These are phyloP conservation scores for Drosophila bifasciata DNA, from an alignment of 1,140 invertebrate species.

Conservation along the genomic window DNA sequence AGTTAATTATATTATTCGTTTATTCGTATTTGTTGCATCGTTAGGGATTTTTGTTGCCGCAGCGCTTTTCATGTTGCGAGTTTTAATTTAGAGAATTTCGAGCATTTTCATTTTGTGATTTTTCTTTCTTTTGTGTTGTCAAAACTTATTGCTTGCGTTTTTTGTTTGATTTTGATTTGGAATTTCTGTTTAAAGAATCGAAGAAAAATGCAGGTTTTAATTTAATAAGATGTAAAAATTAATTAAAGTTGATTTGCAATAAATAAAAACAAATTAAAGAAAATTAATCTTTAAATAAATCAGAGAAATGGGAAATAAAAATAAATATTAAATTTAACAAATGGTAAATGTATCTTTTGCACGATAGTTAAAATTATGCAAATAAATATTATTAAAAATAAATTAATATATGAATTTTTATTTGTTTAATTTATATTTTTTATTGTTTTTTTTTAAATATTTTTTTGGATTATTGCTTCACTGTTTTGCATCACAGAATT, in stretches of 20 bases:
- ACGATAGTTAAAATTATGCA: background rate
- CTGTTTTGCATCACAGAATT: too few species aligned
- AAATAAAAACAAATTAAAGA: background rate
- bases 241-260: background rate
- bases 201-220: background rate
- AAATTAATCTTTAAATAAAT: background rate
- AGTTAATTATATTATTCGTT: constrained; percentile 12
- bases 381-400: background rate
- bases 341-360: background rate
- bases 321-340: background rate
- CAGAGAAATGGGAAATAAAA: background rate
- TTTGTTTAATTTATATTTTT: background rate
- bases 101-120: constrained; percentile 16
- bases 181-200: constrained; percentile 16
- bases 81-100: constrained; percentile 56
- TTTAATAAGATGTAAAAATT: background rate
- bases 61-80: constrained; percentile 58
- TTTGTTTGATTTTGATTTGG: background rate
- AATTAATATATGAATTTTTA: background rate
- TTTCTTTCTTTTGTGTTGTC: constrained; percentile 1
- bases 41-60: constrained; percentile 64
- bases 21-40: constrained; percentile 19
- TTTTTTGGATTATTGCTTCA: constrained; percentile 7
- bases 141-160: background rate
- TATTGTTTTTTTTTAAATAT: constrained; percentile 1